Conservation (phyloP, 2,888 invertebrate genomes). For the Leptarthrus brevirostris region DNA sequence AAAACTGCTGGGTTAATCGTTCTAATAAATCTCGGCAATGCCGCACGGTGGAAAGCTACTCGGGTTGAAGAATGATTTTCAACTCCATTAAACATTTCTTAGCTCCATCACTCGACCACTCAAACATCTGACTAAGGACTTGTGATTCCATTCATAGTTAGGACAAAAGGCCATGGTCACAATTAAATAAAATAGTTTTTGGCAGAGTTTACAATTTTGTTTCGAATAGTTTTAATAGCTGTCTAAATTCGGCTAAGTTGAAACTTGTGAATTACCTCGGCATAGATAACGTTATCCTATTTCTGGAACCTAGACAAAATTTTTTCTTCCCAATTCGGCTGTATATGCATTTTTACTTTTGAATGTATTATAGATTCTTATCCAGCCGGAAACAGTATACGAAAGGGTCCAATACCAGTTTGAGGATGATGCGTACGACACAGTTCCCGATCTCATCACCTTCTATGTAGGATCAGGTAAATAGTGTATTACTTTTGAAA, state of each 20-base stretch:
- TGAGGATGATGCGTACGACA: constrained; percentile 93
- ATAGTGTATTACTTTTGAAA: neutral
- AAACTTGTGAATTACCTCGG: no score
- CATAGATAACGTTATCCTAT: no score
- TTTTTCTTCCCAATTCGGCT: no score
- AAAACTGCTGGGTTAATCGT: constrained; percentile 29
- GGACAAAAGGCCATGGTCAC: no score
- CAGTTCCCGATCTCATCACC: constrained; percentile 92
- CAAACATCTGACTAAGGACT: no score
- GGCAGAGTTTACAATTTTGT: no score
- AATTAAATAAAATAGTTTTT: no score
- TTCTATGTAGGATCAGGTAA: constrained; percentile 92
- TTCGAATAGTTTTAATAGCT: no score
- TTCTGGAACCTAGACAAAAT: no score
- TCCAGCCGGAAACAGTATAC: constrained; percentile 91
- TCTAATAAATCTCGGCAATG: constrained; percentile 16
- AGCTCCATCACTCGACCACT: no score
- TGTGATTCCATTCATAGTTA: no score
- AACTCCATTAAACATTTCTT: neutral
- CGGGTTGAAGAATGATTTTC: neutral
- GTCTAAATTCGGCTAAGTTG: no score
- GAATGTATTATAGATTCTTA: constrained; percentile 73
- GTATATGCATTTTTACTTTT: neutral
- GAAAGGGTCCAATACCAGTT: constrained; percentile 93
- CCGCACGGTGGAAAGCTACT: neutral